Conservation (phyloP, 2,888 invertebrate genomes). For the Salpingus planirostris region DNA sequence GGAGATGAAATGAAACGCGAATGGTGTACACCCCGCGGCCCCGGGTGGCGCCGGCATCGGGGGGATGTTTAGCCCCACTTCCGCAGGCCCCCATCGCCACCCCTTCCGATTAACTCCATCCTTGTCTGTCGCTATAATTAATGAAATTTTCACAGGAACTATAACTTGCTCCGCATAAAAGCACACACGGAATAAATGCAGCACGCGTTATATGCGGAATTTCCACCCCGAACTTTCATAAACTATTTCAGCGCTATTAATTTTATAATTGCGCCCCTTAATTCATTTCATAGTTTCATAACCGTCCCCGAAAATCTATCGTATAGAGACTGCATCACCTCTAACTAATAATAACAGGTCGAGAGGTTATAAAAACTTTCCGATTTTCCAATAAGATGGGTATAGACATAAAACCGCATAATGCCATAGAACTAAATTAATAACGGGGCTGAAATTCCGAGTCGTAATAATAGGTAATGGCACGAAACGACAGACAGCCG, state of each 20-base stretch:
- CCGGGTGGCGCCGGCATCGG: constrained; percentile 14
- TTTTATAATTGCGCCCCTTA: constrained; percentile 13
- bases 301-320: too few relatives aligned
- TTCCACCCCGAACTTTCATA: constrained; percentile 12
- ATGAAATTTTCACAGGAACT: constrained; percentile 32
- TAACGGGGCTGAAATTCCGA: constrained; percentile 15
- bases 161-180: constrained; percentile 23
- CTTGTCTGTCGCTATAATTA: constrained; percentile 32
- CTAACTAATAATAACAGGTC: too few relatives aligned
- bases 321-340: too few relatives aligned
- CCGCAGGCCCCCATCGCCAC: constrained; percentile 30
- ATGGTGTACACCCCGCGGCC: constrained; percentile 33
- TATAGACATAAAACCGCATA: too few relatives aligned
- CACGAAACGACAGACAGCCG: constrained; percentile 15
- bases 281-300: too few relatives aligned
- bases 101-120: constrained; percentile 30
- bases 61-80: constrained; percentile 21
- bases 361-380: too few relatives aligned
- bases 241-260: constrained; percentile 15
- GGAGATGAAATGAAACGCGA: constrained; percentile 35
- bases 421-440: constrained; percentile 16
- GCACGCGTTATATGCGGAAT: constrained; percentile 16
- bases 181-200: constrained; percentile 15
- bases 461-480: constrained; percentile 13
- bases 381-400: too few relatives aligned